Conservation (phyloP, 53 echinoderm and acorn worm species). For the Patiria pectinifera region DNA sequence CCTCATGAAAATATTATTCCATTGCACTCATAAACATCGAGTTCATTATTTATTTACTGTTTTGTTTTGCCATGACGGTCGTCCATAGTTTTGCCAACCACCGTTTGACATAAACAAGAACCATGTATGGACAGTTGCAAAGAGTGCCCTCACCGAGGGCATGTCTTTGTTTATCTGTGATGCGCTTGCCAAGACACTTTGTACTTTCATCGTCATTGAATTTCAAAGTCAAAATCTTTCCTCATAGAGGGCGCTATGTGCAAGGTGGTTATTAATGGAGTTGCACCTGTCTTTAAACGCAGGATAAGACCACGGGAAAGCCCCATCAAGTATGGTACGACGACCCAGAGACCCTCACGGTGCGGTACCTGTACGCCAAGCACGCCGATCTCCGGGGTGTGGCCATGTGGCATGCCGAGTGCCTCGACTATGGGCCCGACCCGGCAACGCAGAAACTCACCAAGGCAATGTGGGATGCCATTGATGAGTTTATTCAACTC, state of each 20-base stretch:
- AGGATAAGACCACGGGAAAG: neutral
- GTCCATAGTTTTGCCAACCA: too few species aligned
- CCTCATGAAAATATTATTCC: too few species aligned
- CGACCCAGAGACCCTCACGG: conserved; percentile 51
- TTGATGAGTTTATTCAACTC: neutral
- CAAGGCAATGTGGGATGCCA: conserved; percentile 69
- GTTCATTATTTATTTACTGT: too few species aligned
- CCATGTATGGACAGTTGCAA: too few species aligned
- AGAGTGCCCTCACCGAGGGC: too few species aligned
- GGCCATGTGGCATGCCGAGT: conserved; percentile 54
- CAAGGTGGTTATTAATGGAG: too few species aligned
- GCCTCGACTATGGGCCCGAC: conserved; percentile 49
- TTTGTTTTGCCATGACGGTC: too few species aligned
- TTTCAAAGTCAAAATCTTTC: too few species aligned
- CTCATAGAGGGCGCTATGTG: neutral
- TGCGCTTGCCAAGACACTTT: too few species aligned
- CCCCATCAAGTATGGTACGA: conserved; percentile 68
- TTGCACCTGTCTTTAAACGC: neutral
- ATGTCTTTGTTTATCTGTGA: too few species aligned
- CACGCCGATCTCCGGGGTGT: conserved; percentile 43
- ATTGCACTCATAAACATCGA: too few species aligned
- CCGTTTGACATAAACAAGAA: too few species aligned
- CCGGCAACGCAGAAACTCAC: conserved; percentile 38
- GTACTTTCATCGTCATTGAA: neutral
- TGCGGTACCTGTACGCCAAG: conserved; percentile 61